A percentile compares a stretch with the other conserved stretches of the same genome.
Evolutionary conservation across 1,140 invertebrate species (phyloP).

Genomic region (Eufriesea mexicana): DNA sequence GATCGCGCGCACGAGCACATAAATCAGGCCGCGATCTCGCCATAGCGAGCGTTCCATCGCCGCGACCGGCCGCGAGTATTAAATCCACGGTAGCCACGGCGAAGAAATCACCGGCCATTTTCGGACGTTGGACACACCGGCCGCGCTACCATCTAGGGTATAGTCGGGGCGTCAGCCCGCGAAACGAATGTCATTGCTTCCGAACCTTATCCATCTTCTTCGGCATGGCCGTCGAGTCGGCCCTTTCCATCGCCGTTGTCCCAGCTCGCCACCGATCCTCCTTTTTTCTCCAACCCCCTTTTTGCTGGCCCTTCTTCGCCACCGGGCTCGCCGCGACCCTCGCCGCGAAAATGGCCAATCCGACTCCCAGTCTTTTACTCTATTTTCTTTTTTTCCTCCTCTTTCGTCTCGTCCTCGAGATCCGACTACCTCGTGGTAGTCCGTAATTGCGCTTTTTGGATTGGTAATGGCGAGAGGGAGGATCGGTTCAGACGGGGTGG

Average conservation of each 20-base stretch:
- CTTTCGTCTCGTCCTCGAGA: background rate
- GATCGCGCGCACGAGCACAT: conserved; percentile 40
- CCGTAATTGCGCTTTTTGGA: conserved; percentile 1
- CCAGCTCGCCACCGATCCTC: background rate
- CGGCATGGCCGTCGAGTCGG: background rate
- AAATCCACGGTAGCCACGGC: conserved; percentile 53
- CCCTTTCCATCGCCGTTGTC: background rate
- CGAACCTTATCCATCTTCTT: conserved; percentile 45
- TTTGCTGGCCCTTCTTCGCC: conserved; percentile 9
- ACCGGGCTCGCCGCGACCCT: background rate
- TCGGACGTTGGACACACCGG: conserved; percentile 53
- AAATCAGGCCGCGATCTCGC: conserved; percentile 60
- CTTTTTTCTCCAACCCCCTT: conserved; percentile 1
- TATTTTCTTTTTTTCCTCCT: background rate
- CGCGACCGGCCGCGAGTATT: conserved; percentile 43
- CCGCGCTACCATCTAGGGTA: conserved; percentile 61
- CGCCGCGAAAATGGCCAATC: conserved; percentile 25
- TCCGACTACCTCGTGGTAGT: no score
- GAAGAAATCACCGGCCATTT: conserved; percentile 63
- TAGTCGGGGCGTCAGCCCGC: conserved; percentile 47
- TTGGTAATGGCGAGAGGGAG: background rate
- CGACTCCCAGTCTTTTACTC: background rate
- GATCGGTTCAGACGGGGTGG: no score
- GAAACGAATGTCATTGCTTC: conserved; percentile 53
- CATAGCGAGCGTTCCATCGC: conserved; percentile 64